Evolutionary conservation across 2,888 invertebrate species (phyloP), one percentile per base, ranked within the genome.

Genomic region (Papilio elwesi): DNA sequence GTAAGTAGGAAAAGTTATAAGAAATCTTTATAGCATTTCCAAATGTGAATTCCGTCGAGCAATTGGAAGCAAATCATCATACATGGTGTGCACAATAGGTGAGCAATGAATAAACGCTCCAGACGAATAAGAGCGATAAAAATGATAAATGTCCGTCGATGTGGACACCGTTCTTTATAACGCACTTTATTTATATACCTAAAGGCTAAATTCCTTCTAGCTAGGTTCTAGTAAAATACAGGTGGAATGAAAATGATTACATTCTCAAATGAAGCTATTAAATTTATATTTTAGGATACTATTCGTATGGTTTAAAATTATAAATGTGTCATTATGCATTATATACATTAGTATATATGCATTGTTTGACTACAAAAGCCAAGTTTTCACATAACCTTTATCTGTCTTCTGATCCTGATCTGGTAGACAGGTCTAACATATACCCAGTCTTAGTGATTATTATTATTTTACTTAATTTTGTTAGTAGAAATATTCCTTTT

Each of bases 41-140:
- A 52, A 64, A 48, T 51, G 36, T 12, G 51, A 68, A 68, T 68
- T 72, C 16, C 48, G 15, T 49, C 43, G 16, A 38, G 68, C 68
- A 68, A 64, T 57, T 68, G 68, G 49, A 68, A 43, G 72, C 38
- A 55, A 72, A 68, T 72, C 71, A 72, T 68, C 68, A 72, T 72
- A 68, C 68, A 69, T 47, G 64, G 57, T 69, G 71, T 51, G 68
- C 52, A 91, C 92, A 92, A 92, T 93, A 94, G 91, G 92, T 91
- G 89, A 90, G 89, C 92, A 90, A 91, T 92, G 92, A 93, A 93
- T 92, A 92, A 91, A 89, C 88, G 89, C 83, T 83, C 84, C 87
- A 85, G 83, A 85, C 85, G 87, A 90, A 90, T 88, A 87, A 87
- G 87, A 85, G 87, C 92, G 93, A 94, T 94, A 93, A 94, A 94